Evolutionary conservation across 2,888 invertebrate genomes (phyloP), one percentile per base, ranked within the genome.

Genomic region (Acleris emargana): DNA sequence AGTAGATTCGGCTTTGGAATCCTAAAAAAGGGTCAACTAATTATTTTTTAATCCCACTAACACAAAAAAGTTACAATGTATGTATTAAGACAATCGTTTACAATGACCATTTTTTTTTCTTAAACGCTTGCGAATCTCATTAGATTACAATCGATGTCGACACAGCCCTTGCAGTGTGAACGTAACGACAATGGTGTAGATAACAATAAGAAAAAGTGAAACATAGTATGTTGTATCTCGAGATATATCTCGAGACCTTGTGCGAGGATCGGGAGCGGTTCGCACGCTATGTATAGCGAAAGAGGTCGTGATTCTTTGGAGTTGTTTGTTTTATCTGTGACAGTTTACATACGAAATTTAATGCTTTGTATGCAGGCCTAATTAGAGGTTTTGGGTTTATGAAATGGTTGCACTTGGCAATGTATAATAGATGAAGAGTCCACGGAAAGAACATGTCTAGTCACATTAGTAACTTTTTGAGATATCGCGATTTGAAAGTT

Each of bases 111-210:
- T 60, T 60, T 64, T 64, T 64, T 58, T 71, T 77, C 78, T 78
- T 78, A 76, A 64, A 68, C 52, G 51, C 58, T 72, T 72, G 76
- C 79, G 79, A 54, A 73, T 74, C 81, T 79, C 76, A 75, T 82
- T 82, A 77, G 73, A 81, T 73, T 78, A 86, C 87, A 87, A 87
- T 86, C 71, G 80, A 71, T 88, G 79, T 82, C 76, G 85, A 80
- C 84, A 88, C 73, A 70, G 75, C 76, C 84, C 84, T 82, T 83
- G 75, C 74, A 74, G 80, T 88, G 89, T 82, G 88, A 88, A 55
- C 43, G n/a, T 68, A 63, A 64, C 74, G 78, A 89, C 88, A 89
- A 89, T 88, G 76, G 76, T 58, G n/a, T 67, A 69, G 68, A 68
- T 55, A 71, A 70, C 71, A 74, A 77, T 72, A 82, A 85, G 79